Evolutionary conservation across 2,113 vertebrate genomes (phyloP).

Genomic region (Carettochelys insculpta): DNA sequence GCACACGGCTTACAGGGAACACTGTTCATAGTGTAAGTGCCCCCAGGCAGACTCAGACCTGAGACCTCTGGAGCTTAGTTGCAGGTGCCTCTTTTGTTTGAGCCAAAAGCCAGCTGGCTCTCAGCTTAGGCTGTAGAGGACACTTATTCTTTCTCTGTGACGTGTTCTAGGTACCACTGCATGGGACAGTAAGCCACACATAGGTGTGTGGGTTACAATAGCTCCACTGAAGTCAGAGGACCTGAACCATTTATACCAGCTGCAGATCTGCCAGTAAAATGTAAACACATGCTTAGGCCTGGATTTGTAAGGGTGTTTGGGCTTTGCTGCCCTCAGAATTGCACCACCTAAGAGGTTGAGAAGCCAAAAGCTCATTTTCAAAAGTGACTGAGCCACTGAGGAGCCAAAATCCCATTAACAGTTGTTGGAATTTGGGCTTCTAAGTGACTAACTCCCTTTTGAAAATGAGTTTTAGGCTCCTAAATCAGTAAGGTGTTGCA

Average conservation of each 20-base stretch:
- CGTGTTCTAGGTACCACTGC: no score
- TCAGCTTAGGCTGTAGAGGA: no score
- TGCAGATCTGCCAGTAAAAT: background rate
- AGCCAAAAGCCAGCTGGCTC: no score
- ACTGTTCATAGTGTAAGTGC: no score
- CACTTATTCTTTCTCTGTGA: no score
- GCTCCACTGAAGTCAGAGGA: background rate
- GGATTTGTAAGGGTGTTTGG: background rate
- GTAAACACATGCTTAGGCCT: background rate
- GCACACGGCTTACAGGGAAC: no score
- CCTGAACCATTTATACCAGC: background rate
- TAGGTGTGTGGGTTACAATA: no score
- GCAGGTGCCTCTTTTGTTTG: no score
- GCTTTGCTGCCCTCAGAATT: background rate
- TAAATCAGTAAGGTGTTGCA: background rate
- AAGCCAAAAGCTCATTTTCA: background rate
- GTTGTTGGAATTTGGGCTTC: background rate
- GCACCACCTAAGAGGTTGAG: background rate
- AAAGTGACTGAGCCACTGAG: background rate
- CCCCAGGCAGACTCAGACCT: no score
- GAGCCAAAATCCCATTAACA: background rate
- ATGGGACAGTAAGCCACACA: no score
- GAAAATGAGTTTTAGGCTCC: background rate
- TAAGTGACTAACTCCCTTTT: background rate
- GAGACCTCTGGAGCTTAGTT: no score